Percentiles rank a stretch among this genome's conserved stretches.
These are phyloP conservation scores for Brachionus rotundiformis DNA, from an alignment of 1,140 invertebrate genomes.

Conservation along the genomic window DNA sequence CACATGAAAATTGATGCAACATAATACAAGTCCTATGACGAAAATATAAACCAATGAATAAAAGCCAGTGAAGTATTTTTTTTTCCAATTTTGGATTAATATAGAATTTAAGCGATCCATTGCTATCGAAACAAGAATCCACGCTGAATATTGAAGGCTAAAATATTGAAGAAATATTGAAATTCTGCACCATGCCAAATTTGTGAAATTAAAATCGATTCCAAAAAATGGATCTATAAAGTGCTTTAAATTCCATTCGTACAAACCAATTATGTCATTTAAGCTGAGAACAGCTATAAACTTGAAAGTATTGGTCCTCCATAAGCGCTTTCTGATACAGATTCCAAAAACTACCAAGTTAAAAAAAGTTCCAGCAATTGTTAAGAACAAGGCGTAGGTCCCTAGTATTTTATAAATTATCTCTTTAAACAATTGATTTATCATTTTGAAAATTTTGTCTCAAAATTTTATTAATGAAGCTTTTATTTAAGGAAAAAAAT, in stretches of 20 bases:
- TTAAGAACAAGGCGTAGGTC: neutral
- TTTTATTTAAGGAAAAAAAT: neutral
- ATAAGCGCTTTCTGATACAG: neutral
- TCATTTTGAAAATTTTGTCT: neutral
- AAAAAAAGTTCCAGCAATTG: neutral
- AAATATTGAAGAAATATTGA: conserved; percentile 14
- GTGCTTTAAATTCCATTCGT: conserved; percentile 45
- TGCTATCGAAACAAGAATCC: conserved; percentile 14
- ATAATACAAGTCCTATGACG: neutral
- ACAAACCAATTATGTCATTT: neutral
- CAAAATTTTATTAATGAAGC: neutral
- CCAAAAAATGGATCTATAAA: conserved; percentile 47
- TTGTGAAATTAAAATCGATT: conserved; percentile 32
- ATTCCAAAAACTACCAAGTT: conserved; percentile 15
- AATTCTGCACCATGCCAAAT: neutral
- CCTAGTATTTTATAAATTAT: conserved; percentile 30
- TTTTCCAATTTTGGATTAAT: conserved; percentile 11
- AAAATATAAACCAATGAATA: neutral
- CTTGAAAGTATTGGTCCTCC: conserved; percentile 2
- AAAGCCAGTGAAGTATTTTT: neutral
- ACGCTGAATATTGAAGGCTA: conserved; percentile 35
- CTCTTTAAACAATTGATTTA: neutral
- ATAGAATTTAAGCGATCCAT: neutral
- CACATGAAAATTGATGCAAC: neutral
- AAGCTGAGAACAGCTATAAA: neutral